Evolutionary conservation across 2,113 vertebrate genomes (phyloP).

Genomic region (Sminthopsis crassicaudata): DNA sequence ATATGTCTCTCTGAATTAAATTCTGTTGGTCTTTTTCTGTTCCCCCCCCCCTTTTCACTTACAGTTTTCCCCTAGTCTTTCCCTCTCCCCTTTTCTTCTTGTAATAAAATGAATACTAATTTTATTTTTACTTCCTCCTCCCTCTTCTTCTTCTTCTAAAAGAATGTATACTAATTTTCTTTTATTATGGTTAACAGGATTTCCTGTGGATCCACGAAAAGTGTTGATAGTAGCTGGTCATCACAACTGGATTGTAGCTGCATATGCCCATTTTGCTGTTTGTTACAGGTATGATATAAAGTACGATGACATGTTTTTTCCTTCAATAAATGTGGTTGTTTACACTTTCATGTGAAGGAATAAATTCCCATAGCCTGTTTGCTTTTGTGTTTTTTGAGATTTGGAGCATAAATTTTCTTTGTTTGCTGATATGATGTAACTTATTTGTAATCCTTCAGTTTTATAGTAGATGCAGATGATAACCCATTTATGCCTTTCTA

Average conservation of each 20-base stretch:
- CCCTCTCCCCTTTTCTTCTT: neutral
- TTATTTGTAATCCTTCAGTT: conserved; percentile 25
- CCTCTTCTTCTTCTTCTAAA: neutral
- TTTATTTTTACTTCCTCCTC: conserved; percentile 13
- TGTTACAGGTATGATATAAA: conserved; percentile 93
- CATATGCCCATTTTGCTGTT: conserved; percentile 98
- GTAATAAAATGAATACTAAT: neutral
- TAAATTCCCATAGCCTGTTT: neutral
- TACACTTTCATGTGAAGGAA: conserved; percentile 1
- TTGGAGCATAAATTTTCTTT: neutral
- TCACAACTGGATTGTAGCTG: conserved; percentile 99
- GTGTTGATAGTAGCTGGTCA: conserved; percentile 97
- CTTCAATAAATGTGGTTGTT: neutral
- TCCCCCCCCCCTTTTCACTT: neutral
- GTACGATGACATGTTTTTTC: neutral
- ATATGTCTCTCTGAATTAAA: neutral
- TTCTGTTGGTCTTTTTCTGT: neutral
- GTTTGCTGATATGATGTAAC: neutral
- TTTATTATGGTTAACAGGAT: conserved; percentile 82
- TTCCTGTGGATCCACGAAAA: conserved; percentile 95
- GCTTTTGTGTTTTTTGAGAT: neutral
- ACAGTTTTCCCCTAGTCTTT: neutral
- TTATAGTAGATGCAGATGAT: neutral
- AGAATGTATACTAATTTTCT: neutral
- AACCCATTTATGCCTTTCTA: neutral